Base-by-base conservation (phyloP, 2,797 vertebrate genomes). In the Leptoclinus maculatus region DNA sequence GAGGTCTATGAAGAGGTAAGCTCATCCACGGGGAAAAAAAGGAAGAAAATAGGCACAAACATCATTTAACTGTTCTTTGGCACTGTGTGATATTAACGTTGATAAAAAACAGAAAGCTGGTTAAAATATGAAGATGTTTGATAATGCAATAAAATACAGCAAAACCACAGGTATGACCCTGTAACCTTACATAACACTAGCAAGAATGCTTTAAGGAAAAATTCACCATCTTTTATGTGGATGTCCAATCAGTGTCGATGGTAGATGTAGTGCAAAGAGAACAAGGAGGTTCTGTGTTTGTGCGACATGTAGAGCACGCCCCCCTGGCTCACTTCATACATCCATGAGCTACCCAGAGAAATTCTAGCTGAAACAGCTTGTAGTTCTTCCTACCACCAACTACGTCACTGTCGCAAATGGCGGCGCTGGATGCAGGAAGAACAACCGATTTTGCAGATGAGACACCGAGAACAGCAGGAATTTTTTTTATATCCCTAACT, bases 1-100 rank as follows among this genome's bases (percentile, higher is more conserved):
- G 98, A 99, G 84, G 97, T 99, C 21, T 99, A 97, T 56, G 98
- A 99, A 92, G 98, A 99, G 97, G 98, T 98, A 94, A 96, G 72
- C 23, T 53, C 19, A 54, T 27, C 23, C 3, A 9, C 39, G 51
- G 17, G 27, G 7, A 7, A 25, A 56, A 13, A 62, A 3, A 34
- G 6, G 11, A 51, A 41, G 23, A 41, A 64, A 34, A 45, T 9
- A 2, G 1, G 11, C 14, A 7, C 7, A 23, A 27, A 21, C 29
- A 41, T 23, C 19, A 29, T 51, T 34, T 3, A 19, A 27, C 14
- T n/a, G n/a, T 65, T 69, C 23, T 45, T 67, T 41, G 2, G n/a
- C 23, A 39, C 17, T 38, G 16, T 25, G 5, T 49, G 41, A 53
- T 34, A 27, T 25, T 65, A 53, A 47, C 1, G 1, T 21, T 56